Base-by-base conservation (phyloP, 2,113 vertebrate species). In the Mastomys coucha region DNA sequence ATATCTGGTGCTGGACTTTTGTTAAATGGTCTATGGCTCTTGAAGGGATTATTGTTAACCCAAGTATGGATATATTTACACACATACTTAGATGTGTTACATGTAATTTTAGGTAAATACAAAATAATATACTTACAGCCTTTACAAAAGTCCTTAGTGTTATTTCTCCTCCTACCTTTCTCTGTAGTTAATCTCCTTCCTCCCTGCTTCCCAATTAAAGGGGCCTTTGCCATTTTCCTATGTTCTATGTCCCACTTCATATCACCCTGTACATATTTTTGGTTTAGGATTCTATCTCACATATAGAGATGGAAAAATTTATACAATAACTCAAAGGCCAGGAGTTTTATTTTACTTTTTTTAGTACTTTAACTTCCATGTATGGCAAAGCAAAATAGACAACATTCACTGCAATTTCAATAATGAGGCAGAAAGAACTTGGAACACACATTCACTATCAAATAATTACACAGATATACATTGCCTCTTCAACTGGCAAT, bases 231-330 rank as follows among this genome's bases (percentile, higher is more conserved):
- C 53, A 58, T n/a, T 80, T 80, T 22, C 16, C 33, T 12, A 12
- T 53, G 51, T 12, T 31, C 33, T 56, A 5, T 53, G 31, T 80
- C 51, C 45, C 16, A 77, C 2, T 81, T n/a, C 51, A 56, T 56
- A 56, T n/a, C 33, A n/a, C 10, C 51, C 8, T 12, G 8, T 22
- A n/a, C 36, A 45, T 45, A 45, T 1, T 75, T 42, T 75, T 75
- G 72, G 39, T 78, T 96, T 93, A 94, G 93, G 67, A 93, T 42
- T 78, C 89, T 89, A 88, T 90, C 73, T 96, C 91, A 80, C 12
- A 39, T 76, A 76, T 24, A 93, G 20, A 88, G 39, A 94, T 33
- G 63, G 45, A 94, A 89, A 97, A 76, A 8, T 91, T 82, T 36
- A n/a, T 39, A 76, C 33, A 89, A 70, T 58, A 88, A 28, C 85